Conservation (phyloP, 2,888 invertebrate genomes). For the Sphaerophoria rueppellii region DNA sequence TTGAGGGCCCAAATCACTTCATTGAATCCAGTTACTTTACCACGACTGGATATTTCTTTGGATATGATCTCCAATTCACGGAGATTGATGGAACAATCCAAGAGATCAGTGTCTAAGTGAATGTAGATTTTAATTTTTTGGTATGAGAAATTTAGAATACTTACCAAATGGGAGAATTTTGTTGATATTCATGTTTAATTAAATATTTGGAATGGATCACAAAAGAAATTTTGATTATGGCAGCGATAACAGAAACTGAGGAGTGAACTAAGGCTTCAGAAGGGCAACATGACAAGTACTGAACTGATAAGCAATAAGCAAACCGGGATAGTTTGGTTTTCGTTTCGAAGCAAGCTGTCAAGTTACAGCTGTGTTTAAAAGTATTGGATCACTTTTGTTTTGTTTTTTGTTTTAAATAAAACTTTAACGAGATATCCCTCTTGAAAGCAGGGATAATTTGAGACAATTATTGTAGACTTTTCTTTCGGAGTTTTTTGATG, state of each 20-base stretch:
- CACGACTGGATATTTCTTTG: slow-evolving; percentile 81
- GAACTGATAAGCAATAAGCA: no score
- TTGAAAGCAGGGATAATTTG: no score
- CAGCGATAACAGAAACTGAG: neutral
- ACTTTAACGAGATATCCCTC: no score
- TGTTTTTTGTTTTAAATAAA: no score
- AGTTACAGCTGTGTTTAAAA: no score
- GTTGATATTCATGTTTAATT: slow-evolving; percentile 75
- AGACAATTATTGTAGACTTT: no score
- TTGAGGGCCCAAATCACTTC: slow-evolving; percentile 90
- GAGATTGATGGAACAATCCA: slow-evolving; percentile 83
- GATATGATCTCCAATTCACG: slow-evolving; percentile 84
- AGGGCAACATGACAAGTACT: no score
- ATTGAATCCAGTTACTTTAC: slow-evolving; percentile 80
- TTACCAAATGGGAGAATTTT: slow-evolving; percentile 78
- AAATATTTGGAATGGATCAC: no score
- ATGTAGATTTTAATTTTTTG: neutral
- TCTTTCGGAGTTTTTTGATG: no score
- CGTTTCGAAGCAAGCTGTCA: no score
- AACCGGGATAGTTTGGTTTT: neutral
- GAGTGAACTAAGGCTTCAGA: no score
- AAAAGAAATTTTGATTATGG: neutral
- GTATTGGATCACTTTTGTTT: no score
- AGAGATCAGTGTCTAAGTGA: slow-evolving; percentile 59
- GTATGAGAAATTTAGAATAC: slow-evolving; percentile 9